Evolutionary conservation across 2,113 vertebrate genomes (phyloP).

Genomic region (Melozone crissalis): DNA sequence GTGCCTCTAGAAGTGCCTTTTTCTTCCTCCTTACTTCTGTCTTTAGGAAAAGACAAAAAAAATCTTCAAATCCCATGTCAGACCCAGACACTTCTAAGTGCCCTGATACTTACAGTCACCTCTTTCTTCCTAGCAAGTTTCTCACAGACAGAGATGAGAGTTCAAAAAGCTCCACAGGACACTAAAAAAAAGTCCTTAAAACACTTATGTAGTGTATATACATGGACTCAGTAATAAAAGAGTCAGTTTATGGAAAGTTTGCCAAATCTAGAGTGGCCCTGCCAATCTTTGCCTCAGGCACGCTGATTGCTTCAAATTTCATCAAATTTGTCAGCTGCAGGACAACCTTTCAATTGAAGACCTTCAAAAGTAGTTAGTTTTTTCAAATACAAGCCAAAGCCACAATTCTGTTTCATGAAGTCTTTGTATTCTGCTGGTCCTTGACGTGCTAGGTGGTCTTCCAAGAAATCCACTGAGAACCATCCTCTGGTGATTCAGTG

Average conservation of each 20-base stretch:
- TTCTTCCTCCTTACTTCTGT: background rate
- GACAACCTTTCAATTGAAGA: background rate
- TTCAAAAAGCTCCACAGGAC: background rate
- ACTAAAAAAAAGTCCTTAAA: too few species aligned
- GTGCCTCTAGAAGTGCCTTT: background rate
- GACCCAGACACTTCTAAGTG: fast-evolving
- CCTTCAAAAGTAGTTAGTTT: background rate
- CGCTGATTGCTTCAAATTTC: background rate
- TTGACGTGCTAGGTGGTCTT: fast-evolving
- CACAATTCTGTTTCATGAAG: background rate
- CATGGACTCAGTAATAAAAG: fast-evolving
- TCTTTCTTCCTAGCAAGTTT: background rate
- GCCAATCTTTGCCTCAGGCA: background rate
- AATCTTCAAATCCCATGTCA: background rate
- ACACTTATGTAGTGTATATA: fast-evolving
- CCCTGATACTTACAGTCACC: background rate
- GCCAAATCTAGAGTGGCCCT: background rate
- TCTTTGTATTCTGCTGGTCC: background rate
- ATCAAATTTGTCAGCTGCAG: background rate
- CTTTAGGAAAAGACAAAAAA: background rate
- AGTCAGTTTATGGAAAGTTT: background rate
- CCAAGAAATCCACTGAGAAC: background rate
- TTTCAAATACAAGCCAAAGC: background rate
- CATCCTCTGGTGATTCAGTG: background rate
- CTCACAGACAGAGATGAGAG: background rate